Percentiles rank a stretch among this genome's conserved stretches.
These are phyloP conservation scores for Nannoperca australis DNA, from an alignment of 2,797 vertebrate species.

Conservation along the genomic window DNA sequence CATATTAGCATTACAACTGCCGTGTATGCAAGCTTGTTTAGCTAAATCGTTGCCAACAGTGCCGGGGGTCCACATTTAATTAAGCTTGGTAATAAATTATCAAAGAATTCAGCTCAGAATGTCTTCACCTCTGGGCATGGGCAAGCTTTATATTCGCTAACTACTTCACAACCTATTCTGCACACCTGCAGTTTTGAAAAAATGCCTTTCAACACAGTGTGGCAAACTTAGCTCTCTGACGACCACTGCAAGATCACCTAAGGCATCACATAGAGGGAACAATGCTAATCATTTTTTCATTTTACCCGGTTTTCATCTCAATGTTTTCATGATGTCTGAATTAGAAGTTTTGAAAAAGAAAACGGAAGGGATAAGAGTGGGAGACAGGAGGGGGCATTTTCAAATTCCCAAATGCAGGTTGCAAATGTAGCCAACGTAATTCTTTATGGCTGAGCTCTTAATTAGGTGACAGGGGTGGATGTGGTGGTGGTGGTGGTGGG, in stretches of 20 bases:
- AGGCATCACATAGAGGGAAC: background rate
- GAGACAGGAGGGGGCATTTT: constrained; percentile 12
- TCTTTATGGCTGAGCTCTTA: constrained; percentile 71
- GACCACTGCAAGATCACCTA: constrained; percentile 24
- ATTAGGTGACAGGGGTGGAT: constrained; percentile 60
- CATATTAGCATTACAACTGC: constrained; percentile 54
- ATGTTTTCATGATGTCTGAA: constrained; percentile 25
- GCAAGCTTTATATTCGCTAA: constrained; percentile 26
- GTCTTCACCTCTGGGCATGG: constrained; percentile 51
- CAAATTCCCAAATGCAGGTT: constrained; percentile 40
- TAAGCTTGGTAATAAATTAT: constrained; percentile 70
- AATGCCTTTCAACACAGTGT: background rate
- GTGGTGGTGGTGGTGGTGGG: constrained; percentile 13
- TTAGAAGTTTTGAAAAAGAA: background rate
- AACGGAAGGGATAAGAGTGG: background rate
- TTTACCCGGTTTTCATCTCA: background rate
- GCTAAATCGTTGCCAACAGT: constrained; percentile 54
- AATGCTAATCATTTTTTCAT: background rate
- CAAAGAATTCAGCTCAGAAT: constrained; percentile 52
- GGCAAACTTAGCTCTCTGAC: background rate
- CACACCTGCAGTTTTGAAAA: constrained; percentile 40
- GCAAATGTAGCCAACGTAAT: constrained; percentile 11
- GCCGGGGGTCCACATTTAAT: constrained; percentile 70
- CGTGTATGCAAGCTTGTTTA: constrained; percentile 62
- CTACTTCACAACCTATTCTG: constrained; percentile 35